Base-by-base conservation (phyloP, 2,888 invertebrate species). In the Cerceris ruficornis region DNA sequence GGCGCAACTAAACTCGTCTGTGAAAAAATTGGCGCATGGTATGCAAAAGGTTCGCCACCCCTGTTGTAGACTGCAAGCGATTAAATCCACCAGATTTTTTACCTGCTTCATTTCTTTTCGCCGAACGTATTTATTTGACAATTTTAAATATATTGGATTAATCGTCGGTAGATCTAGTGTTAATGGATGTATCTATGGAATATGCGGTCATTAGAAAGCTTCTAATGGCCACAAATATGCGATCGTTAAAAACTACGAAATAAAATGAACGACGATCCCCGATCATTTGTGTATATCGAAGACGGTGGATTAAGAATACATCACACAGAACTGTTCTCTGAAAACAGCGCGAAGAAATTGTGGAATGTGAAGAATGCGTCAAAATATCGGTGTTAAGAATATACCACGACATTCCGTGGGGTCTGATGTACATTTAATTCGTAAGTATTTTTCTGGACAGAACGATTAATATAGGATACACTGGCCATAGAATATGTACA, bases 241-340 rank as follows among this genome's bases (percentile, higher is more conserved):
- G 52, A n/a, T 7, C 14, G 6, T 46, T 54, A 54, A 54, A n/a
- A 54, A 15, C 7, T 13, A 13, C 54, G 1, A 28, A n/a, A n/a
- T 13, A 9, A 13, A 8, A 41, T 13, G 13, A 50, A 8, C 66
- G 61, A 79, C 65, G 72, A 76, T 72, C 69, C 68, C 71, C 73
- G 76, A 74, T 71, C 52, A 14, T 50, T 11, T 57, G 7, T 58
- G 66, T 79, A 80, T 80, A 72, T 83, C 74, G 75, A 84, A 81
- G 72, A 77, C 49, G 71, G 61, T 14, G 54, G 59, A n/a, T 54
- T 15, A 50, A 69, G 42, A 55, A 58, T 55, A 41, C 39, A 28
- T 60, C 13, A 50, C 41, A 60, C 6, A 41, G 4, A 61, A 9
- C 42, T 43, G 43, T 46, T 28, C 28, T 28, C 28, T 28, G 28